These are phyloP conservation scores for Macquaria ambigua DNA, from an alignment of 2,113 vertebrate species.

Conservation along the genomic window DNA sequence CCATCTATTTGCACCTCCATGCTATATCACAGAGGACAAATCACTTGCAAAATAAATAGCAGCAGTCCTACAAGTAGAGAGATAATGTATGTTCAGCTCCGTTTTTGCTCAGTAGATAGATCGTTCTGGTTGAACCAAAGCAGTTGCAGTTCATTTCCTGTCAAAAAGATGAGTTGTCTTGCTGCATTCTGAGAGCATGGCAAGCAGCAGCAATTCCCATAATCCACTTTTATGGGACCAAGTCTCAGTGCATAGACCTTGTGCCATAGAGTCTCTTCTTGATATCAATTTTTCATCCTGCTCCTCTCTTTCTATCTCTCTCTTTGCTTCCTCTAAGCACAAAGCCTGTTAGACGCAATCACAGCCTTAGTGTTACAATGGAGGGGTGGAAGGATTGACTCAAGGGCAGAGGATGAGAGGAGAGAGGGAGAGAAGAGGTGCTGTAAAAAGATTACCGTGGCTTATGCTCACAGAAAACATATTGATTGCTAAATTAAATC, in stretches of 20 bases:
- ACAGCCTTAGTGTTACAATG: conserved; percentile 55
- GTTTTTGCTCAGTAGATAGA: conserved; percentile 21
- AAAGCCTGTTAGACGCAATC: conserved; percentile 78
- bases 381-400: conserved; percentile 67
- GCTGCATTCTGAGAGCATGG: conserved; percentile 57
- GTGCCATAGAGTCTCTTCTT: conserved; percentile 47
- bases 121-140: conserved; percentile 35
- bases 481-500: conserved; percentile 84
- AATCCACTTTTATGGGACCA: conserved; percentile 73
- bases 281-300: conserved; percentile 68
- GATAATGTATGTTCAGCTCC: not conserved
- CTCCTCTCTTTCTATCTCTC: conserved; percentile 30
- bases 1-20: not conserved
- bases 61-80: not conserved
- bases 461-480: conserved; percentile 78
- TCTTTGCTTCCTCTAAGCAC: conserved; percentile 50
- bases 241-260: conserved; percentile 59
- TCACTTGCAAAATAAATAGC: conserved; percentile 27
- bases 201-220: conserved; percentile 66
- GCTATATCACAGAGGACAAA: not conserved
- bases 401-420: conserved; percentile 70
- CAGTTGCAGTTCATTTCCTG: conserved; percentile 59
- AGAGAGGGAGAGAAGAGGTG: conserved; percentile 60
- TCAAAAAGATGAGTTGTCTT: conserved; percentile 59
- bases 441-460: conserved; percentile 80